These are phyloP conservation scores for Hydractinia echinata DNA, from an alignment of 30 jellyfish, hydroid and myxozoan genomes.

Conservation along the genomic window DNA sequence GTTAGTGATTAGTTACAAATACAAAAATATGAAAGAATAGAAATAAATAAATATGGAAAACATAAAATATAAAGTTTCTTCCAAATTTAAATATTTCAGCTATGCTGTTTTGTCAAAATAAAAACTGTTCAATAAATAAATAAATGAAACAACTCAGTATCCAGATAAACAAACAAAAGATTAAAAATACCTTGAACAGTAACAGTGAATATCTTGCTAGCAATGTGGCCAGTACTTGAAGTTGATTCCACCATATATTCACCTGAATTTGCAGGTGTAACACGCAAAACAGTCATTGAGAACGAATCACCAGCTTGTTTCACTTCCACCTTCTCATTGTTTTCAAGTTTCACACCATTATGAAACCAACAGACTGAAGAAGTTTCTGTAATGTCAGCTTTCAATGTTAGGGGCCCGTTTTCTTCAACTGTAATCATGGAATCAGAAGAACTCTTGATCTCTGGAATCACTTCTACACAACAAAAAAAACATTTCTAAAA, in stretches of 20 bases:
- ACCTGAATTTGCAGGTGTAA: slow-evolving; percentile 7
- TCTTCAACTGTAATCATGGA: background rate
- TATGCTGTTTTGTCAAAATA: no score
- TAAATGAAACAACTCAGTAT: background rate
- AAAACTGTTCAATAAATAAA: no score
- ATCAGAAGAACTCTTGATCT: background rate
- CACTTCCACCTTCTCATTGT: slow-evolving; percentile 31
- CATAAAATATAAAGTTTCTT: background rate
- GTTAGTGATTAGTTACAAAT: background rate
- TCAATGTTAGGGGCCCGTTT: background rate
- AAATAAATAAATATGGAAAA: background rate
- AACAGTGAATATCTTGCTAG: background rate
- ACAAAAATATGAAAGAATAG: background rate
- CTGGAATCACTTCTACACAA: slow-evolving; percentile 5
- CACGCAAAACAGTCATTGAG: background rate
- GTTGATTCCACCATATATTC: slow-evolving; percentile 18
- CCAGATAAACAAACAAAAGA: background rate
- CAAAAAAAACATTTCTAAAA: slow-evolving; percentile 16
- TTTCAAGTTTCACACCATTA: slow-evolving; percentile 33
- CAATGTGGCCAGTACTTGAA: background rate
- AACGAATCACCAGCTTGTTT: slow-evolving; percentile 14
- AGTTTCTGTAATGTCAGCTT: slow-evolving; percentile 32
- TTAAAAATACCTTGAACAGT: slow-evolving; percentile 14
- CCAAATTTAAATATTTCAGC: background rate
- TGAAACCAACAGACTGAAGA: slow-evolving; percentile 48